Conservation (phyloP, 2,888 invertebrate genomes). For the Schizotus pectinicornis region DNA sequence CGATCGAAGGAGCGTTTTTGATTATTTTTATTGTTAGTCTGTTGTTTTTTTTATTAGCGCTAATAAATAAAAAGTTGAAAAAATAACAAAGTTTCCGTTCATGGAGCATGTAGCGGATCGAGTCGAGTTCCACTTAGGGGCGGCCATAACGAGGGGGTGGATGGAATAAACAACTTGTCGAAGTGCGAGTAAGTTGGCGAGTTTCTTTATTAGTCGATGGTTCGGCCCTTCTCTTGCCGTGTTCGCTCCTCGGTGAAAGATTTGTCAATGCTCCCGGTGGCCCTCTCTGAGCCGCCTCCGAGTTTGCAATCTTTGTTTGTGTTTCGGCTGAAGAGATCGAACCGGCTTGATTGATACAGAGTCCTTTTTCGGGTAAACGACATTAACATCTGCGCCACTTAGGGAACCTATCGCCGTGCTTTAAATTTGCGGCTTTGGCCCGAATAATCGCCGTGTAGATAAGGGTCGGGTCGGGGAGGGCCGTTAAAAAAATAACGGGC, state of each 20-base stretch:
- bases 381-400: conserved; percentile 4
- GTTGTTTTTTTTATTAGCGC: conserved; percentile 5
- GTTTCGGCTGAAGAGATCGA: conserved; percentile 23
- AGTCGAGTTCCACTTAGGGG: too few species aligned
- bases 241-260: conserved; percentile 17
- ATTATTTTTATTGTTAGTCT: conserved; percentile 2
- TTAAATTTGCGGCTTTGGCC: too few species aligned
- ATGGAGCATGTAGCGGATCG: too few species aligned
- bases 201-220: conserved; percentile 21
- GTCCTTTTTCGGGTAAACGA: background rate
- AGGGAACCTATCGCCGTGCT: background rate
- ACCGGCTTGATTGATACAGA: conserved; percentile 14
- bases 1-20: background rate
- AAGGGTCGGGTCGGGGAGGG: too few species aligned
- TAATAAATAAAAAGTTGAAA: conserved; percentile 7
- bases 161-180: conserved; percentile 34
- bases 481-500: background rate
- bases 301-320: conserved; percentile 25
- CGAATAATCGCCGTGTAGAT: too few species aligned
- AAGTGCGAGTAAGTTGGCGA: conserved; percentile 28
- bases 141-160: conserved; percentile 24
- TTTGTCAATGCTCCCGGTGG: conserved; percentile 30
- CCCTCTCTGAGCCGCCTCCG: conserved; percentile 4
- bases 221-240: conserved; percentile 15
- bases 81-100: conserved; percentile 1